phyloP scores from a whole-genome alignment of 2,888 invertebrate species.

The Drosophila infuscata region DNA sequence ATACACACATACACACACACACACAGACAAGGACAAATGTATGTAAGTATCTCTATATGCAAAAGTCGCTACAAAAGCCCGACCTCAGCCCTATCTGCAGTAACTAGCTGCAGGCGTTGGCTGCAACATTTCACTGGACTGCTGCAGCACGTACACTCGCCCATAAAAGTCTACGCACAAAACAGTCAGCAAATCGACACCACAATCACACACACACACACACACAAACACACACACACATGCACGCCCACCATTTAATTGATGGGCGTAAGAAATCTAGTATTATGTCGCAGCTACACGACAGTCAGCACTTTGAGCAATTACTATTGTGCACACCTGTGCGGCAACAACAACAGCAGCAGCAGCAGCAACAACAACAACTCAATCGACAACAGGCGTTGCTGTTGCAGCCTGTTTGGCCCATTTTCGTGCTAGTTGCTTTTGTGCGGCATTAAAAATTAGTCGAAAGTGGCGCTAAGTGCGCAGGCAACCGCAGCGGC shows the following conservation, averaged over 20 bases:
- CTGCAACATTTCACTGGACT: constrained; percentile 35
- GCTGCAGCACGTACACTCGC: constrained; percentile 30
- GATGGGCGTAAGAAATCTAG: constrained; percentile 43
- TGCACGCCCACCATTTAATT: constrained; percentile 14
- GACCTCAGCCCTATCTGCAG: constrained; percentile 38
- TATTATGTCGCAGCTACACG: constrained; percentile 34
- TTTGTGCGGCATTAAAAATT: constrained; percentile 71
- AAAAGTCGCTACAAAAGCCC: constrained; percentile 30
- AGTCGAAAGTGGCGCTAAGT: constrained; percentile 75
- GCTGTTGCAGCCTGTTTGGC: constrained; percentile 1
- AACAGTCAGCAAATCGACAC: constrained; percentile 30
- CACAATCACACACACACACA: background rate
- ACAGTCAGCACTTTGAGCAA: constrained; percentile 56
- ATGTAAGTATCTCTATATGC: constrained; percentile 46
- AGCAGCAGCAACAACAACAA: background rate
- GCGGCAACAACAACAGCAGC: background rate
- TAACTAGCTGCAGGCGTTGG: constrained; percentile 49
- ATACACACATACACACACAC: constrained; percentile 35
- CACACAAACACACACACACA: constrained; percentile 1
- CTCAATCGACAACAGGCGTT: constrained; percentile 2
- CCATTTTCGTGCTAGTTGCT: constrained; percentile 14
- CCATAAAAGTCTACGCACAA: constrained; percentile 39
- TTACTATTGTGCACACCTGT: constrained; percentile 66
- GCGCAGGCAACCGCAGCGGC: constrained; percentile 58
- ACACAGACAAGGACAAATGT: constrained; percentile 10